Conservation (phyloP, 1,140 invertebrate genomes). For the Drosophila pseudoobscura region DNA sequence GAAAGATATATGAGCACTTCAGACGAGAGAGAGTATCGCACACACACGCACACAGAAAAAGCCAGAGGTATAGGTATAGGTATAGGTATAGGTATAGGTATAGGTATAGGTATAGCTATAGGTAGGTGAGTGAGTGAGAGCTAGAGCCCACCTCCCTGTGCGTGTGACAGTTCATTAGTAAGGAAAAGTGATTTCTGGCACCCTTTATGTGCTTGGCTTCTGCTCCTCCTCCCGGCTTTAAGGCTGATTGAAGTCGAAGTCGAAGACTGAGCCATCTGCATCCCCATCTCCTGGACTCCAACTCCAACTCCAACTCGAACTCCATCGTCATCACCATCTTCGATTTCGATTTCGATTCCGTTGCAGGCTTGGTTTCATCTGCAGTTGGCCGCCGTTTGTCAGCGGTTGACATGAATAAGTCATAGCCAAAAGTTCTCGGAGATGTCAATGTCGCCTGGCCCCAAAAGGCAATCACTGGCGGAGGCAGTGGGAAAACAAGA, state of each 20-base stretch:
- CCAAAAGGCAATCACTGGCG: conserved; percentile 16
- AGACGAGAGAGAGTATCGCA: conserved; percentile 1
- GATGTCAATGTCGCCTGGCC: conserved; percentile 38
- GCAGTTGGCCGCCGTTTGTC: conserved; percentile 66
- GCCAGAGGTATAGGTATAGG: background rate
- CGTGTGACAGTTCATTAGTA: conserved; percentile 78
- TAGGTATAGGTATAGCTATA: background rate
- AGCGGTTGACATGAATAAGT: conserved; percentile 77
- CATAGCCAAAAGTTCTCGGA: conserved; percentile 52
- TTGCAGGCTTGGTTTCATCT: conserved; percentile 8
- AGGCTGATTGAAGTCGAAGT: no score
- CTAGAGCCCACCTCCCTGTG: conserved; percentile 32
- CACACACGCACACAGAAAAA: conserved; percentile 5
- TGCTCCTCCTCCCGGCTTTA: background rate
- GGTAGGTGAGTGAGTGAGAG: background rate
- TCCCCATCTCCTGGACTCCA: background rate
- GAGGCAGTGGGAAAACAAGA: no score
- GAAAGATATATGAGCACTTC: conserved; percentile 73
- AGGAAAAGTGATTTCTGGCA: conserved; percentile 66
- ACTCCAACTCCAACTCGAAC: conserved; percentile 45
- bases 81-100: background rate
- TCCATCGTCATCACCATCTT: no score
- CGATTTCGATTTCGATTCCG: no score
- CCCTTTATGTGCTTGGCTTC: background rate
- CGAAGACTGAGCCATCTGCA: conserved; percentile 2